These are phyloP conservation scores for Aldabrachelys gigantea DNA, from an alignment of 2,113 vertebrate species.

Conservation along the genomic window DNA sequence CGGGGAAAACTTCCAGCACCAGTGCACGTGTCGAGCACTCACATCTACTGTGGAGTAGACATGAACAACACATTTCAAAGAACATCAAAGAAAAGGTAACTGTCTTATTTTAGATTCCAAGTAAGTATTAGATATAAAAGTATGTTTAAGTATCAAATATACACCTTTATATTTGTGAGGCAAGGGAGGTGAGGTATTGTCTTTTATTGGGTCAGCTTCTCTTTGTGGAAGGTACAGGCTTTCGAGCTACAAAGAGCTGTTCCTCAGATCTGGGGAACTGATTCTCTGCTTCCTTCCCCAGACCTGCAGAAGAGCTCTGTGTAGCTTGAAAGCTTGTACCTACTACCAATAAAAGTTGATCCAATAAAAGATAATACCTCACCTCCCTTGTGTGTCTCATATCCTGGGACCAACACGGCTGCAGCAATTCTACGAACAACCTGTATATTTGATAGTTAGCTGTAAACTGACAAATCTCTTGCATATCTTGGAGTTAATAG, in stretches of 20 bases:
- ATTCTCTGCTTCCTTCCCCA: not conserved
- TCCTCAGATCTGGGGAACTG: not conserved
- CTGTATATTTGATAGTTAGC: not conserved
- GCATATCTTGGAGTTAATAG: not conserved
- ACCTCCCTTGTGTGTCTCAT: not conserved
- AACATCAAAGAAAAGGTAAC: no score
- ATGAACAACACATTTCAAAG: no score
- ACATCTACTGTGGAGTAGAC: no score
- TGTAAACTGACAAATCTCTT: not conserved
- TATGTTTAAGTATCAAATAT: not conserved
- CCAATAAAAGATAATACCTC: not conserved
- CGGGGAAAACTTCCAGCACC: no score
- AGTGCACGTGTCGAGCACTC: no score
- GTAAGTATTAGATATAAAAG: not conserved
- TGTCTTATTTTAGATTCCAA: not conserved
- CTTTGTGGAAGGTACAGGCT: not conserved
- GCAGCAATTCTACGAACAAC: not conserved
- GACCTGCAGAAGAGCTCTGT: not conserved
- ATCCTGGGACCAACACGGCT: not conserved
- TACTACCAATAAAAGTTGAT: not conserved
- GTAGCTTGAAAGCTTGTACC: not conserved
- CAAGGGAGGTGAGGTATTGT: not conserved
- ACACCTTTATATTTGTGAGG: not conserved
- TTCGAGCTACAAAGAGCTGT: not conserved
- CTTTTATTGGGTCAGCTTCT: not conserved